A percentile compares a stretch with the other conserved stretches of the same genome.
Conservation (phyloP, 1,140 invertebrate species). For the Caenorhabditis latens region DNA sequence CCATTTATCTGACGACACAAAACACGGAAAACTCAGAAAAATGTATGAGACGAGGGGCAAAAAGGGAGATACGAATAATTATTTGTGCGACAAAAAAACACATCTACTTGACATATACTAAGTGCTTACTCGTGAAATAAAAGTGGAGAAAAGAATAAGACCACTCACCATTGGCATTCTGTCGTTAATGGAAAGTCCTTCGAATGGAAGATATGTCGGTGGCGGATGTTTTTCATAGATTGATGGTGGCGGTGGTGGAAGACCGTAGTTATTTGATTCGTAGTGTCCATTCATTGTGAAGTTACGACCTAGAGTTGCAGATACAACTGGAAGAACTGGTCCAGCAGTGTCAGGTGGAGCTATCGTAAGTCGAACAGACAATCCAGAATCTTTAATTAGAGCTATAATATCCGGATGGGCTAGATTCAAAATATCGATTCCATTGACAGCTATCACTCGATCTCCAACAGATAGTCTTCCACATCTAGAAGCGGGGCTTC, state of each 20-base stretch:
- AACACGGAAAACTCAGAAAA: conserved; percentile 33
- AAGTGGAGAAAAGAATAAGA: background rate
- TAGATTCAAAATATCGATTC: conserved; percentile 89
- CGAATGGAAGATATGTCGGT: conserved; percentile 25
- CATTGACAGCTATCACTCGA: conserved; percentile 95
- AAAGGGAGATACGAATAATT: background rate
- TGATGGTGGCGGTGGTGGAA: conserved; percentile 40
- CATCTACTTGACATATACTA: conserved; percentile 23
- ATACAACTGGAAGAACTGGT: conserved; percentile 47
- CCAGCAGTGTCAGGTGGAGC: conserved; percentile 67
- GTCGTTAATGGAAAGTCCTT: conserved; percentile 26
- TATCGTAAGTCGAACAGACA: conserved; percentile 73
- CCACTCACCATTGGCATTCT: conserved; percentile 44
- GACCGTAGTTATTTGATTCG: conserved; percentile 26
- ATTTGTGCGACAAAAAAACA: conserved; percentile 18
- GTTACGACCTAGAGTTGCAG: conserved; percentile 21
- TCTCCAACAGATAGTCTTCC: conserved; percentile 91
- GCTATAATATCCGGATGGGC: conserved; percentile 87
- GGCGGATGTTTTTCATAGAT: conserved; percentile 21
- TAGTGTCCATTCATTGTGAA: conserved; percentile 51
- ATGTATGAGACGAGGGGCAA: conserved; percentile 11
- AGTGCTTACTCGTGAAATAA: background rate
- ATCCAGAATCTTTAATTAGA: conserved; percentile 73
- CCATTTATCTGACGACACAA: conserved; percentile 54
- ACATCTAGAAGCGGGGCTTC: conserved; percentile 93